Conservation (phyloP, 2,797 vertebrate genomes). For the Yasuhikotakia modesta region DNA sequence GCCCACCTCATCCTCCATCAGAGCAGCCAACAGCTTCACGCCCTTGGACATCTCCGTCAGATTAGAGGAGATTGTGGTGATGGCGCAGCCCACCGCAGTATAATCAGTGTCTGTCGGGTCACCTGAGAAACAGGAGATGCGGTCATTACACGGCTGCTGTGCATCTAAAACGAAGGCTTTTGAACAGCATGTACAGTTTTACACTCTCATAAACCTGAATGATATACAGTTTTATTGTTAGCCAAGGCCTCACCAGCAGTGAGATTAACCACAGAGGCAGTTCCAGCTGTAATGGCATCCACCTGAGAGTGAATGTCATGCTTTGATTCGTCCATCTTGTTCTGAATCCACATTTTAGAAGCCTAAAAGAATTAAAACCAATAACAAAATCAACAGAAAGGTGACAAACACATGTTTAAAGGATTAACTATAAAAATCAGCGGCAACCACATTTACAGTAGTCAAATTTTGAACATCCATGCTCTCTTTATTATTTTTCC, state of each 20-base stretch:
- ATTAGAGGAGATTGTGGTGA: slow-evolving; percentile 98
- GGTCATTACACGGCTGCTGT: not conserved
- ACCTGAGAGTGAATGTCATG: slow-evolving; percentile 99
- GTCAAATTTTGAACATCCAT: not conserved
- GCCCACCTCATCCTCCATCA: slow-evolving; percentile 95
- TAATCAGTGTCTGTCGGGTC: slow-evolving; percentile 95
- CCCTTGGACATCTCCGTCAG: slow-evolving; percentile 98
- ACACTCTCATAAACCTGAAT: not conserved
- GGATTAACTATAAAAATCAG: not conserved
- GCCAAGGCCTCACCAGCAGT: slow-evolving; percentile 86
- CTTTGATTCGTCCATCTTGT: slow-evolving; percentile 98
- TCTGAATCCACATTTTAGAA: slow-evolving; percentile 97
- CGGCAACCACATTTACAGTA: not conserved
- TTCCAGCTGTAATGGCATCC: slow-evolving; percentile 96
- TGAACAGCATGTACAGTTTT: not conserved
- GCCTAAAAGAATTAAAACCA: slow-evolving; percentile 73
- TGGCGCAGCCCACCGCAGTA: slow-evolving; percentile 95
- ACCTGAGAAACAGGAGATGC: slow-evolving; percentile 70
- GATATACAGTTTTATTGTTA: not conserved
- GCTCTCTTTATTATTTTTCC: too few relatives aligned
- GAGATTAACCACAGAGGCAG: slow-evolving; percentile 97
- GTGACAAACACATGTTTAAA: not conserved
- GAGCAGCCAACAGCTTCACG: slow-evolving; percentile 91
- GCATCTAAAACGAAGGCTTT: not conserved
- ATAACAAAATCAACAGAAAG: not conserved